phyloP scores from a whole-genome alignment of 1,140 invertebrate species.

The Drosophila obscura region DNA sequence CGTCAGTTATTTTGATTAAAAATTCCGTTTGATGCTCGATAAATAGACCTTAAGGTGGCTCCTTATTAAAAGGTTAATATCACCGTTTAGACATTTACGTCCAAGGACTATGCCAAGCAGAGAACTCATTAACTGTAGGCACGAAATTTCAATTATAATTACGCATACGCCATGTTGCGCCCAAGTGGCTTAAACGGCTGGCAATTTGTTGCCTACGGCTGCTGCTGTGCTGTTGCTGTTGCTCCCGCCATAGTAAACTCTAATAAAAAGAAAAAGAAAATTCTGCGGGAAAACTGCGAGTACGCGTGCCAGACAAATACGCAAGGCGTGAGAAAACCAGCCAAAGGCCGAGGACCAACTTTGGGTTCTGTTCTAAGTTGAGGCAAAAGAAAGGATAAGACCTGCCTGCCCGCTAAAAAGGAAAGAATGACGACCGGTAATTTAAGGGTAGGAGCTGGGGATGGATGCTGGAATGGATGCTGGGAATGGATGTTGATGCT shows the following conservation, averaged over 20 bases:
- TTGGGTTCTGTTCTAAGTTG: constrained; percentile 28
- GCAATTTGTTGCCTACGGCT: constrained; percentile 61
- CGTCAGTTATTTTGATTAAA: constrained; percentile 47
- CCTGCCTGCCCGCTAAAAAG: constrained; percentile 7
- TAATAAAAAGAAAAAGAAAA: constrained; percentile 13
- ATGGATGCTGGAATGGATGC: background rate
- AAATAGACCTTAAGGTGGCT: constrained; percentile 49
- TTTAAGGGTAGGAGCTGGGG: background rate
- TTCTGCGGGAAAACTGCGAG: background rate
- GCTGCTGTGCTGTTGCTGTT: background rate
- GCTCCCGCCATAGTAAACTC: constrained; percentile 33
- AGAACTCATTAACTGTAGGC: constrained; percentile 62
- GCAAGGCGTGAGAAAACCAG: background rate
- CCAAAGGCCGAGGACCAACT: constrained; percentile 3
- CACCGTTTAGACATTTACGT: constrained; percentile 22
- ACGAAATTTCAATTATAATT: constrained; percentile 76
- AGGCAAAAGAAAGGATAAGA: constrained; percentile 29
- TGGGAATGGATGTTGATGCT: constrained; percentile 41
- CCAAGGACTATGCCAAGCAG: constrained; percentile 15
- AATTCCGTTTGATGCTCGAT: constrained; percentile 38
- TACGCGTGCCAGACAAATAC: constrained; percentile 39
- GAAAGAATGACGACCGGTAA: constrained; percentile 1
- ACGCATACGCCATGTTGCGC: constrained; percentile 68
- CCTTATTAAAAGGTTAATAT: constrained; percentile 65
- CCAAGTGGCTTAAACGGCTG: constrained; percentile 51